These are phyloP conservation scores for Salvelinus sp. DNA, from an alignment of 2,113 vertebrate genomes.

Conservation along the genomic window DNA sequence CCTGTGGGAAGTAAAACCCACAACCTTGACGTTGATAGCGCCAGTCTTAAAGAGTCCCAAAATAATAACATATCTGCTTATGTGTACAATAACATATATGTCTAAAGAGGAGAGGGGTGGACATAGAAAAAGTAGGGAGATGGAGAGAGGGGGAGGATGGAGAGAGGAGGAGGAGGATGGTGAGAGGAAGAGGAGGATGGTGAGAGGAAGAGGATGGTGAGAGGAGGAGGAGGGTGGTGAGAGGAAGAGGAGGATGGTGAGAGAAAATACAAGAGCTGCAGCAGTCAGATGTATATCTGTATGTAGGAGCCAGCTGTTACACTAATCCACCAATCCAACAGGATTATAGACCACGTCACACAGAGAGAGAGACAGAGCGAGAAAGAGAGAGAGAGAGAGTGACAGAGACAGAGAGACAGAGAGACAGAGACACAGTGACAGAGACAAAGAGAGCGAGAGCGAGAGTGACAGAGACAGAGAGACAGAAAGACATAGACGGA, in stretches of 20 bases:
- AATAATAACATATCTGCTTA: too few relatives aligned
- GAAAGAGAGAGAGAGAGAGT: too few relatives aligned
- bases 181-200: neutral
- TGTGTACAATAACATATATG: too few relatives aligned
- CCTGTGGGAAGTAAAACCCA: too few relatives aligned
- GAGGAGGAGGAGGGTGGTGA: neutral
- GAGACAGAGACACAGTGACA: neutral
- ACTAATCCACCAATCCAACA: slow-evolving; percentile 69
- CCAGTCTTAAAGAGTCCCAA: too few relatives aligned
- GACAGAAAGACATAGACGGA: slow-evolving; percentile 11
- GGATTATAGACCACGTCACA: slow-evolving; percentile 61
- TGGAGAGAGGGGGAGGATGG: neutral
- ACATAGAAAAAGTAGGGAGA: neutral
- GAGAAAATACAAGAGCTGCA: slow-evolving; percentile 17
- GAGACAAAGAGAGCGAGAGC: neutral
- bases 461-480: slow-evolving; percentile 10
- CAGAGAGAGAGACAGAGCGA: slow-evolving; percentile 12
- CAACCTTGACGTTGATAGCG: too few relatives aligned
- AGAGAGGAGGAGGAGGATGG: neutral
- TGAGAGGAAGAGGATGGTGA: neutral
- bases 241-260: neutral
- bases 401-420: neutral
- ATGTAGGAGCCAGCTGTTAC: slow-evolving; percentile 69
- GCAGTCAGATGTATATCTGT: slow-evolving; percentile 50
- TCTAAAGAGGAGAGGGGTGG: neutral